A percentile compares a stretch with the other conserved stretches of the same genome.
Conservation (phyloP, 2,797 vertebrate genomes). For the Tapera naevia region DNA sequence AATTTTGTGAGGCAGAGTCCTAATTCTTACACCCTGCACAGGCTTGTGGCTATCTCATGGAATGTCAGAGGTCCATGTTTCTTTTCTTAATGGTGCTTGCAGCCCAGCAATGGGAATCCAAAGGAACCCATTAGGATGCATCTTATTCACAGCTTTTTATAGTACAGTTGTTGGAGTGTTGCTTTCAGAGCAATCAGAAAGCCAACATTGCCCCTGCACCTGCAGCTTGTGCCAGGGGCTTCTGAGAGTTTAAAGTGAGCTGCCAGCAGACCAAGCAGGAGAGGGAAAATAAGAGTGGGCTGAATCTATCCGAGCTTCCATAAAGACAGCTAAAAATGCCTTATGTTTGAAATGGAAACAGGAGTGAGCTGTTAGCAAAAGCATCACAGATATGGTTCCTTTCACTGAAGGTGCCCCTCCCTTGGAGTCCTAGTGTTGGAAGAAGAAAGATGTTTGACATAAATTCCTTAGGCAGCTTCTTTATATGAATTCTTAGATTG, state of each 20-base stretch:
- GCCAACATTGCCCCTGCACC: not conserved
- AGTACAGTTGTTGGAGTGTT: not conserved
- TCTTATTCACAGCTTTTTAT: not conserved
- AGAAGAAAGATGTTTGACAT: not conserved
- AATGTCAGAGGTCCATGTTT: not conserved
- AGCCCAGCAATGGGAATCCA: not conserved
- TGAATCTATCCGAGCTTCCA: not conserved
- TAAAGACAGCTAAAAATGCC: not conserved
- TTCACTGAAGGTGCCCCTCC: not conserved
- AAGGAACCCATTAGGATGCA: not conserved
- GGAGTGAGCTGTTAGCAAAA: not conserved
- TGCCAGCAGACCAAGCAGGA: not conserved
- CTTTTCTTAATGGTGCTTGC: not conserved
- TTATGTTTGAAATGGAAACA: not conserved
- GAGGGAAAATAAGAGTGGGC: not conserved
- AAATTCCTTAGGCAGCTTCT: not conserved
- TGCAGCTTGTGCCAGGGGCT: not conserved
- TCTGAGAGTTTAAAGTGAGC: not conserved
- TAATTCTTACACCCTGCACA: not conserved
- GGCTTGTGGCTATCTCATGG: not conserved
- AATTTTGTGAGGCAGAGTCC: not conserved
- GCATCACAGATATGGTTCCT: not conserved
- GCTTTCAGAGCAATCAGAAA: not conserved
- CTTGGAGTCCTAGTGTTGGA: not conserved
- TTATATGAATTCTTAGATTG: not conserved